Evolutionary conservation across 2,888 invertebrate species (phyloP).

Genomic region (Harpalus rubripes): DNA sequence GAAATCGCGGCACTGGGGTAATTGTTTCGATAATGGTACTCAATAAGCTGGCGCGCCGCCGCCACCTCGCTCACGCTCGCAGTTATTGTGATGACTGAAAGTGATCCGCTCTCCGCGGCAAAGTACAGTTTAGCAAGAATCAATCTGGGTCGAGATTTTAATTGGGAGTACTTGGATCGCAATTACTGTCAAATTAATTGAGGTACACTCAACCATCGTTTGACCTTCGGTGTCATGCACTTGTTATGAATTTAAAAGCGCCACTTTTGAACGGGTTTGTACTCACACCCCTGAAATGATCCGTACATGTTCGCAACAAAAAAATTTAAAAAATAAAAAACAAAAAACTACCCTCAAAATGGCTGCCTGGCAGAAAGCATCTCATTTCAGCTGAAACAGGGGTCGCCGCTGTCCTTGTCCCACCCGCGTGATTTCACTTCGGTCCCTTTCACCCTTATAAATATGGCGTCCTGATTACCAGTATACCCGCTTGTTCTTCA

Average conservation of each 20-base stretch:
- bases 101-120: constrained; percentile 10
- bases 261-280: constrained; percentile 75
- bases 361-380: constrained; percentile 82
- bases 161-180: constrained; percentile 56
- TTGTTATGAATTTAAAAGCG: constrained; percentile 52
- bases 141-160: constrained; percentile 60
- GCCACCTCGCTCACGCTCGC: background rate
- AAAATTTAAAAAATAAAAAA: constrained; percentile 77
- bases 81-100: constrained; percentile 35
- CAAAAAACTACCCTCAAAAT: constrained; percentile 86
- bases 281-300: constrained; percentile 77
- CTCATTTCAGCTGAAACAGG: constrained; percentile 78
- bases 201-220: constrained; percentile 41
- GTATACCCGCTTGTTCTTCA: constrained; percentile 77
- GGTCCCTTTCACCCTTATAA: constrained; percentile 79
- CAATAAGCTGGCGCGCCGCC: constrained; percentile 33
- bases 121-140: constrained; percentile 47
- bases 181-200: constrained; percentile 66
- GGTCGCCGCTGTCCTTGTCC: constrained; percentile 78
- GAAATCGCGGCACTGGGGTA: constrained; percentile 63
- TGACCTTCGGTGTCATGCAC: constrained; percentile 38
- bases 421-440: constrained; percentile 78
- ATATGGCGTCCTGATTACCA: constrained; percentile 79
- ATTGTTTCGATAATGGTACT: constrained; percentile 53
- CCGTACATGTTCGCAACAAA: constrained; percentile 77